phyloP scores from a whole-genome alignment of 2,113 vertebrate species.

The Psittacara wagleri region DNA sequence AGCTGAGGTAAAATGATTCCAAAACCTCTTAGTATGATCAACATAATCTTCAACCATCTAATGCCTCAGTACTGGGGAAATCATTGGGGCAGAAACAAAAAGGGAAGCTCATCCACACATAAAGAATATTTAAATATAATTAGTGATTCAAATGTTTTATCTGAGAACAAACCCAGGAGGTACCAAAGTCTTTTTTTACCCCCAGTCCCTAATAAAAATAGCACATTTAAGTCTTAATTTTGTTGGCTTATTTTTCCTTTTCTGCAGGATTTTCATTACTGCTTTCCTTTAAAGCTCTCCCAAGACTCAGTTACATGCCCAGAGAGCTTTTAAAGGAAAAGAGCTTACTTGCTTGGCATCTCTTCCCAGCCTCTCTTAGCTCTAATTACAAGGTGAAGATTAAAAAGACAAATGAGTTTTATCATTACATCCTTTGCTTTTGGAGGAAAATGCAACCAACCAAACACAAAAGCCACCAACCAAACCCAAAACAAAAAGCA shows the following conservation, averaged over 20 bases:
- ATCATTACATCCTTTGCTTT: conserved; percentile 14
- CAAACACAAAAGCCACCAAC: background rate
- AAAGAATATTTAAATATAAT: background rate
- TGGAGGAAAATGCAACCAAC: background rate
- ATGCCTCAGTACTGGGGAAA: background rate
- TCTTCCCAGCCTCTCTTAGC: background rate
- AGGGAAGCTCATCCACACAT: background rate
- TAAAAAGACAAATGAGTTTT: conserved; percentile 53
- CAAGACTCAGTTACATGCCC: background rate
- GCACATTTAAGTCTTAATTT: conserved; percentile 28
- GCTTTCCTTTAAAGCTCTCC: conserved; percentile 40
- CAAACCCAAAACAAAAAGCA: background rate
- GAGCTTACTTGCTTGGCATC: background rate
- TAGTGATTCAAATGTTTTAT: conserved; percentile 23
- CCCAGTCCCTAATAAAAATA: conserved; percentile 17
- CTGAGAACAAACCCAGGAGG: background rate
- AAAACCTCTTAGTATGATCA: background rate
- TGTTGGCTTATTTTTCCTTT: conserved; percentile 41
- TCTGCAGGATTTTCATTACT: conserved; percentile 51
- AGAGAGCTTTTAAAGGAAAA: conserved; percentile 27
- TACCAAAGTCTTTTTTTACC: background rate
- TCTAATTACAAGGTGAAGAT: conserved; percentile 46
- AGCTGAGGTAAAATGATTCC: background rate
- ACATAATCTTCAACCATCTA: background rate
- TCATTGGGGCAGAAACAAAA: conserved; percentile 3